Conservation (phyloP, 2,888 invertebrate genomes). For the Spilosoma lubricipeda region DNA sequence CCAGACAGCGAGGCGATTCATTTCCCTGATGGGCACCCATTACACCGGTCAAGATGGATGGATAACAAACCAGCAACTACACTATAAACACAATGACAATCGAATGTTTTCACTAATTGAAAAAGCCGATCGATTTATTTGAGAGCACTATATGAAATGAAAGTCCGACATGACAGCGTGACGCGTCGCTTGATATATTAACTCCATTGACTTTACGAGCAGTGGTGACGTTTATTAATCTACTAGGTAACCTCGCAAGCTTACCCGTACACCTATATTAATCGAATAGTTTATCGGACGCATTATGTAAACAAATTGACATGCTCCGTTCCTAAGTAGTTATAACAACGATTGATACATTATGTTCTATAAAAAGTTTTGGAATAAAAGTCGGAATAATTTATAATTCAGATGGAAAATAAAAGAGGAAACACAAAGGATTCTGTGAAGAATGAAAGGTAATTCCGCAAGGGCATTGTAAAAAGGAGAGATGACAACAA, state of each 20-base stretch:
- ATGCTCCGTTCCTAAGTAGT: constrained; percentile 3
- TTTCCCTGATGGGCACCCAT: constrained; percentile 84
- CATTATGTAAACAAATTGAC: constrained; percentile 57
- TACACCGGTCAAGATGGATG: constrained; percentile 83
- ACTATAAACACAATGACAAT: constrained; percentile 84
- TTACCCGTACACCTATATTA: constrained; percentile 68
- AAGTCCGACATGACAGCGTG: constrained; percentile 70
- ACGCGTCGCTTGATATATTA: constrained; percentile 80
- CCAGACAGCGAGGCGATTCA: constrained; percentile 76
- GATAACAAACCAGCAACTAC: constrained; percentile 84
- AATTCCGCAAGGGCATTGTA: constrained; percentile 32
- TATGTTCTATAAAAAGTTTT: not conserved
- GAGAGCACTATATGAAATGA: constrained; percentile 85
- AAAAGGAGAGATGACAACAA: constrained; percentile 48
- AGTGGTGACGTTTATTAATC: constrained; percentile 80
- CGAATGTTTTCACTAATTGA: constrained; percentile 85
- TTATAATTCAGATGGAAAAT: constrained; percentile 15
- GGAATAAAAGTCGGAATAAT: constrained; percentile 4
- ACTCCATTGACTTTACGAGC: constrained; percentile 81
- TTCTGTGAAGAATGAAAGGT: constrained; percentile 34
- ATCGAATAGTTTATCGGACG: constrained; percentile 62
- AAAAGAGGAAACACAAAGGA: constrained; percentile 28
- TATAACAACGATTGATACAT: constrained; percentile 9
- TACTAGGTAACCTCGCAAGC: constrained; percentile 67
- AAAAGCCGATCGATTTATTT: constrained; percentile 81